Percentiles rank a stretch among this genome's conserved stretches.
These are phyloP conservation scores for Henricia sp. DNA, from an alignment of 53 echinoderm and acorn worm species.

Conservation along the genomic window DNA sequence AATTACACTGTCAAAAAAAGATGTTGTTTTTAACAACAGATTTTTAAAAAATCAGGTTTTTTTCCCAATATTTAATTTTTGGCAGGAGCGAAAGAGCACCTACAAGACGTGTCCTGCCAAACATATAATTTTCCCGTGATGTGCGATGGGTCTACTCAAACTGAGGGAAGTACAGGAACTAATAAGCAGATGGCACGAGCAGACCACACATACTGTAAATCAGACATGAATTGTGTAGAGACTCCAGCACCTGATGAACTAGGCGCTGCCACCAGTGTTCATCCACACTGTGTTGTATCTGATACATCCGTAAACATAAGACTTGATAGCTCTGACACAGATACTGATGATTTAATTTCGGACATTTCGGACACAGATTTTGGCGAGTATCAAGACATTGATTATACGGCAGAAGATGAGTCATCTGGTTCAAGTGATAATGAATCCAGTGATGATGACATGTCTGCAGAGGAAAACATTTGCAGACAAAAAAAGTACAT, in stretches of 20 bases:
- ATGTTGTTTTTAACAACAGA: no score
- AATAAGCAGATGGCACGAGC: neutral
- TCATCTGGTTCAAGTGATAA: no score
- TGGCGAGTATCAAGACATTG: no score
- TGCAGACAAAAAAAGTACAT: constrained; percentile 64
- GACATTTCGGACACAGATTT: no score
- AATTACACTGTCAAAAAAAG: neutral
- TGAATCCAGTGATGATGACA: neutral
- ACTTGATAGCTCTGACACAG: constrained; percentile 20
- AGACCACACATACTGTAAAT: constrained; percentile 5
- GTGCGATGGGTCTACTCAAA: constrained; percentile 5
- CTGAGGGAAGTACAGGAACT: neutral
- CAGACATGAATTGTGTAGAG: neutral
- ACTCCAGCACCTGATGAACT: neutral
- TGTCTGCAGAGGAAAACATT: constrained; percentile 10
- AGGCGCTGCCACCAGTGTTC: neutral
- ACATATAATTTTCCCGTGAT: constrained; percentile 5
- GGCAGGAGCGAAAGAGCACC: neutral
- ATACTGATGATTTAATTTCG: neutral
- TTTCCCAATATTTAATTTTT: neutral
- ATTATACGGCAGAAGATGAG: no score
- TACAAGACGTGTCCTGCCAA: neutral
- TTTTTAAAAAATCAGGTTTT: neutral
- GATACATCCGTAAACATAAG: no score
- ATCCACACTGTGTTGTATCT: neutral